Base-by-base conservation (phyloP, 2,888 invertebrate species). In the Platynereis dumerilii region DNA sequence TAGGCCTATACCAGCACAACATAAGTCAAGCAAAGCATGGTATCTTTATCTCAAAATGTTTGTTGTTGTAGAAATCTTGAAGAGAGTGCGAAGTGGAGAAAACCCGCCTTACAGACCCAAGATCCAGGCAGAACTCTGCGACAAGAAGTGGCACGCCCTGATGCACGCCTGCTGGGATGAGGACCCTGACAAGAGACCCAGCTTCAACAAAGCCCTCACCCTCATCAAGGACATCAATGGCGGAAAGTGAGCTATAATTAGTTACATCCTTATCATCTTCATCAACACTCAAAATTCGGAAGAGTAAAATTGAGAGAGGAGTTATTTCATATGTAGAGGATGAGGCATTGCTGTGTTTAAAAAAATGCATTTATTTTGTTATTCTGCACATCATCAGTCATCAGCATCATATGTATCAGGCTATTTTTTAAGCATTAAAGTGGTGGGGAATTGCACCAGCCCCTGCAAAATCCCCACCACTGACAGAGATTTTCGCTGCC, bases 91-190 rank as follows among this genome's bases (percentile, higher is more conserved):
- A 24, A 7, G 2, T 2, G 28, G 24, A n/a, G 44, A 12, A 12
- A 5, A 15, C 1, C 22, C 27, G 2, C 64, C 66, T 10, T 60
- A 58, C 55, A 42, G 69, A 45, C 69, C 69, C 2, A 29, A 10
- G 17, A 34, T 69, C 17, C 58, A 53, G 15, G 42, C 45, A 15
- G 57, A 29, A 20, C 26, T 24, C n/a, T 60, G 61, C 27, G 24
- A 60, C 22, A 27, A 26, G n/a, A 26, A 26, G 10, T 69, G 69
- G 69, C 45, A 52, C 39, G 53, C 28, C 22, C 39, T 69, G n/a
- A 64, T 63, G 63, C 29, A 53, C 1, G 34, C n/a, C 0, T 69
- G 69, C 54, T 64, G 65, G 66, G 22, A 45, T 7, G 66, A 69
- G 24, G 48, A 17, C 34, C 62, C 59, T 1, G 66, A 66, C 7